Percentiles rank a stretch among this genome's conserved stretches.
phyloP scores from a whole-genome alignment of 2,888 invertebrate species.

The Drosophila ustulata region DNA sequence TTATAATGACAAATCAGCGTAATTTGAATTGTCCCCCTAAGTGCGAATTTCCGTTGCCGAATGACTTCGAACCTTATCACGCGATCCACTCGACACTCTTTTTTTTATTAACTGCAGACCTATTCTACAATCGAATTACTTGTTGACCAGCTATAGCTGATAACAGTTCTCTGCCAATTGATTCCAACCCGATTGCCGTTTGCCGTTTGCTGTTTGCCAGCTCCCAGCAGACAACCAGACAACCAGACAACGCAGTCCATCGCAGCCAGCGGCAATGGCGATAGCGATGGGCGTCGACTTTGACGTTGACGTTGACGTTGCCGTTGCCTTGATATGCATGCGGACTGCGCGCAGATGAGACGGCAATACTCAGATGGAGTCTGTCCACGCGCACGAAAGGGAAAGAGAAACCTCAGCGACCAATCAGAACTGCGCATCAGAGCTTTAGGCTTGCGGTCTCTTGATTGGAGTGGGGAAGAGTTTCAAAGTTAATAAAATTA shows the following conservation, averaged over 20 bases:
- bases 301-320: constrained; percentile 14
- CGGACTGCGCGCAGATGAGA: constrained; percentile 4
- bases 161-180: constrained; percentile 72
- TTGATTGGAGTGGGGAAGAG: background rate
- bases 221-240: background rate
- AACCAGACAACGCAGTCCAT: constrained; percentile 19
- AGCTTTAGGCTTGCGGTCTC: constrained; percentile 7
- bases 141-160: constrained; percentile 57
- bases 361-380: background rate
- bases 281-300: constrained; percentile 62
- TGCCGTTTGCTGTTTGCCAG: constrained; percentile 47
- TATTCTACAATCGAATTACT: constrained; percentile 63
- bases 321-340: constrained; percentile 36
- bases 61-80: constrained; percentile 49
- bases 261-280: constrained; percentile 9
- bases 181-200: constrained; percentile 56
- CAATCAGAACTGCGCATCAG: constrained; percentile 35
- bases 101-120: constrained; percentile 16
- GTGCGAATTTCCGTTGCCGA: constrained; percentile 58
- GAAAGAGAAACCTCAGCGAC: background rate
- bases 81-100: constrained; percentile 43
- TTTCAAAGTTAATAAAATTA: background rate
- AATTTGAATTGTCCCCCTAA: constrained; percentile 39
- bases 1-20: constrained; percentile 28
- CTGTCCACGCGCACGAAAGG: constrained; percentile 12